Evolutionary conservation across 2,888 invertebrate genomes (phyloP).

Genomic region (Mythimna pallens): DNA sequence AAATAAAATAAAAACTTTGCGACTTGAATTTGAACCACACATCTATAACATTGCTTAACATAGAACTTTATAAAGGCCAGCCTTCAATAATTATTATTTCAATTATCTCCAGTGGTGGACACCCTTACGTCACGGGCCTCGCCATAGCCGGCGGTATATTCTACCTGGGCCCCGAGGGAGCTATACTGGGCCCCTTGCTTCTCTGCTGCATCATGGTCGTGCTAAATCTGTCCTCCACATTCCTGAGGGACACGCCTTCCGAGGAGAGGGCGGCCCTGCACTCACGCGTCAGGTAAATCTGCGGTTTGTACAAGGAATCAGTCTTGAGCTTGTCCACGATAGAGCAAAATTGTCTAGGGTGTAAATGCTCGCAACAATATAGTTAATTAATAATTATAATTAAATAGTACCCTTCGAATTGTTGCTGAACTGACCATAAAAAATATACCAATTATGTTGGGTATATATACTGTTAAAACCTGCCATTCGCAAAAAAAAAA

Average conservation of each 20-base stretch:
- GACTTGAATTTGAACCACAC: neutral
- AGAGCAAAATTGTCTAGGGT: slow-evolving; percentile 8
- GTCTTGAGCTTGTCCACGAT: slow-evolving; percentile 23
- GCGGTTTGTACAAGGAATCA: slow-evolving; percentile 26
- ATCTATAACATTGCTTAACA: neutral
- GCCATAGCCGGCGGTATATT: slow-evolving; percentile 99
- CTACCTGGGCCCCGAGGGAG: slow-evolving; percentile 99
- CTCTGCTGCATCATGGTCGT: slow-evolving; percentile 98
- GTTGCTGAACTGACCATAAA: neutral
- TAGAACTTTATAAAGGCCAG: neutral
- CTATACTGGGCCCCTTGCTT: slow-evolving; percentile 98
- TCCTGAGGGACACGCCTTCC: slow-evolving; percentile 92
- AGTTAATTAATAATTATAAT: no score
- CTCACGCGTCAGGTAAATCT: slow-evolving; percentile 87
- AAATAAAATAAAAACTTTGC: neutral
- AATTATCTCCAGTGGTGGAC: slow-evolving; percentile 93
- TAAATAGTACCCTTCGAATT: no score
- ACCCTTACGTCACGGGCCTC: slow-evolving; percentile 98
- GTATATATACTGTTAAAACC: neutral
- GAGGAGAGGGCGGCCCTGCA: slow-evolving; percentile 90
- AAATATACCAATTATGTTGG: neutral
- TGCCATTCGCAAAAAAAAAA: no score
- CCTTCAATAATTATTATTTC: neutral
- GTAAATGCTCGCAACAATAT: neutral
- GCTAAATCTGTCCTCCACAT: slow-evolving; percentile 94